Evolutionary conservation across 92 coral and sea anemone genomes (phyloP).

Genomic region (Blastomussa wellsi): DNA sequence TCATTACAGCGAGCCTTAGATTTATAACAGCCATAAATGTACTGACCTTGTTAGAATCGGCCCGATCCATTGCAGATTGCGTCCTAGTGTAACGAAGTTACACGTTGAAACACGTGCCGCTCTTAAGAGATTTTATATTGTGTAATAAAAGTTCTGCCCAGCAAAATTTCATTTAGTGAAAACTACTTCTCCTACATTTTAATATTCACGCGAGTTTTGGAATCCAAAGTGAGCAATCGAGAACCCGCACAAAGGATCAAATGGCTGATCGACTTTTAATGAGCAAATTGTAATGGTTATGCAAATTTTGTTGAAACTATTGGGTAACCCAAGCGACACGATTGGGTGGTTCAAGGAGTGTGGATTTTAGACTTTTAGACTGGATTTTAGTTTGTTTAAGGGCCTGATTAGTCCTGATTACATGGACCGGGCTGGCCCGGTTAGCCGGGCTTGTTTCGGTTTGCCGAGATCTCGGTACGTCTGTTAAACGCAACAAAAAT

Average conservation of each 20-base stretch:
- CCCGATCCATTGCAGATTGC: constrained; percentile 8
- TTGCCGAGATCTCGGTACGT: no score
- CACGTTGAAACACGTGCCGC: neutral
- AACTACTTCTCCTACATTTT: neutral
- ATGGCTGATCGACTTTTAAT: constrained; percentile 28
- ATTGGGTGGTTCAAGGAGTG: constrained; percentile 10
- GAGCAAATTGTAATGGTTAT: neutral
- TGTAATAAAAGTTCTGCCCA: neutral
- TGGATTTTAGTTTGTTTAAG: neutral
- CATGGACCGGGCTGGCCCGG: no score
- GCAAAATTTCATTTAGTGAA: neutral
- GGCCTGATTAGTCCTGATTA: no score
- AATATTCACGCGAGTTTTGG: neutral
- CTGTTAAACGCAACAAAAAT: no score
- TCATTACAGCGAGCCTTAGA: neutral
- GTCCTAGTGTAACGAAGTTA: neutral
- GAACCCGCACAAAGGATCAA: neutral
- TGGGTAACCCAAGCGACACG: constrained; percentile 18
- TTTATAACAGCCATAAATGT: neutral
- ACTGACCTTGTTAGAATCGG: constrained; percentile 10
- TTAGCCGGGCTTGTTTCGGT: no score
- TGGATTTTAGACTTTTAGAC: neutral
- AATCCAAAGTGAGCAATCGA: neutral
- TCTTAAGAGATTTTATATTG: neutral
- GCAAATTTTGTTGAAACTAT: constrained; percentile 23